These are phyloP conservation scores for Leucophora obtusa DNA, from an alignment of 2,888 invertebrate genomes.

Conservation along the genomic window DNA sequence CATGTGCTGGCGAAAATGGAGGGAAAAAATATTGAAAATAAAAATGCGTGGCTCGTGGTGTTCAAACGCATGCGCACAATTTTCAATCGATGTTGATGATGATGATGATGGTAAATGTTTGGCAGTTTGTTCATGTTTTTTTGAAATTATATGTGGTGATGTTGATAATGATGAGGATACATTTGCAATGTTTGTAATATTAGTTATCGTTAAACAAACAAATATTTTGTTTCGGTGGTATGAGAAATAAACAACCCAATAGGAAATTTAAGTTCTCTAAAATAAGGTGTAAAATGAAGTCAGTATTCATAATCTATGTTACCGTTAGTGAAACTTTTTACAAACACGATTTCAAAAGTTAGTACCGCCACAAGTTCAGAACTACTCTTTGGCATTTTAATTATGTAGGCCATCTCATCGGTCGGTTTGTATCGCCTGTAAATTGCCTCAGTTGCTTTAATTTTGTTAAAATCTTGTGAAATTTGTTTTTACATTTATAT, in stretches of 20 bases:
- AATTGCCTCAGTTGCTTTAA: too few relatives aligned
- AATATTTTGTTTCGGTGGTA: conserved; percentile 1
- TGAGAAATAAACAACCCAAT: conserved; percentile 6
- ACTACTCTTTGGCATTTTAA: too few relatives aligned
- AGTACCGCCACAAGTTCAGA: too few relatives aligned
- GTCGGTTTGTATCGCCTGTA: too few relatives aligned
- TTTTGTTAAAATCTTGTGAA: too few relatives aligned
- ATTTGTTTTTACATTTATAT: too few relatives aligned
- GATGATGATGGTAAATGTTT: conserved; percentile 38
- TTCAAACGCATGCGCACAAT: conserved; percentile 37
- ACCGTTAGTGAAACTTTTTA: too few relatives aligned
- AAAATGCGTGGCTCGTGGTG: conserved; percentile 56
- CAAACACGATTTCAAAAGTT: too few relatives aligned
- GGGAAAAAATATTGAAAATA: not conserved
- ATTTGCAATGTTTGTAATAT: conserved; percentile 33
- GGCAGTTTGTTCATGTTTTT: not conserved
- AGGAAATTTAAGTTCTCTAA: too few relatives aligned
- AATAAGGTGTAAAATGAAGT: too few relatives aligned
- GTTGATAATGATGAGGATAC: conserved; percentile 18
- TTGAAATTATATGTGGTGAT: conserved; percentile 12
- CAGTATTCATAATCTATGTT: too few relatives aligned
- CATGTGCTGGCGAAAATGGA: not conserved
- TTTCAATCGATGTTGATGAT: conserved; percentile 45
- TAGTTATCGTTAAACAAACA: conserved; percentile 52
- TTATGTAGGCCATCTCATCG: too few relatives aligned